Evolutionary conservation across 2,113 vertebrate species (phyloP), one percentile per base, ranked within the genome.

Genomic region (Neoarius graeffei): DNA sequence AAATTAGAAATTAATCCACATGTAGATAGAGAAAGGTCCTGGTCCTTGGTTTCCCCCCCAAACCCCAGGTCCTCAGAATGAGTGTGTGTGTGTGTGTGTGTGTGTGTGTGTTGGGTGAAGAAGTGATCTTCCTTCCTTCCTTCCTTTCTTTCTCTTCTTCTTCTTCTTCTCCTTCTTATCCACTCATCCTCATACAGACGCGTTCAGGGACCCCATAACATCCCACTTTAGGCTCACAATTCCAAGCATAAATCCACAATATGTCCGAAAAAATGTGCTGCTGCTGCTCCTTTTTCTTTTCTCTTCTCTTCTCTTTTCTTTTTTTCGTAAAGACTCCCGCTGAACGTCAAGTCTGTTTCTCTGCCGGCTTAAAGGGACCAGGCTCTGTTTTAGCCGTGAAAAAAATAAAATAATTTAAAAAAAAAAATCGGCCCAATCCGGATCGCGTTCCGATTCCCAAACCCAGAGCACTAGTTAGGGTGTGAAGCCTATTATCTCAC

Each of bases 51-150:
- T 10, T 20, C 54, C 15, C 27, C 79, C 14, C 1, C 56, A 5
- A 3, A 1, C 7, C 14, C 79, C 79, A 4, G 13, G 56, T 35
- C 19, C 56, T 60, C 52, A 3, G 25, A 3, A 52, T 17, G 79
- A 9, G 56, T 60, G 56, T 23, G 27, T 59, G 77, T 20, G 56
- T 60, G 56, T 23, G 27, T 59, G 77, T 20, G 27, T 35, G n/a
- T 81, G 54, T 11, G 54, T 59, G 54, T 59, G 54, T 27, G 48
- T 3, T 54, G 50, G 66, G 91, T 86, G 90, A 88, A 90, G 92
- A 89, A 92, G 91, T 92, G 92, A 92, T 92, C 93, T 87, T 66
- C 82, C 84, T 88, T 89, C 92, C 89, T 91, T 93, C 92, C 92
- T 92, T 92, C 57, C 79, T 71, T 64, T 74, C 30, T 90, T 87